Evolutionary conservation across 2,888 invertebrate genomes (phyloP).

Genomic region (Drosophila diplacantha): DNA sequence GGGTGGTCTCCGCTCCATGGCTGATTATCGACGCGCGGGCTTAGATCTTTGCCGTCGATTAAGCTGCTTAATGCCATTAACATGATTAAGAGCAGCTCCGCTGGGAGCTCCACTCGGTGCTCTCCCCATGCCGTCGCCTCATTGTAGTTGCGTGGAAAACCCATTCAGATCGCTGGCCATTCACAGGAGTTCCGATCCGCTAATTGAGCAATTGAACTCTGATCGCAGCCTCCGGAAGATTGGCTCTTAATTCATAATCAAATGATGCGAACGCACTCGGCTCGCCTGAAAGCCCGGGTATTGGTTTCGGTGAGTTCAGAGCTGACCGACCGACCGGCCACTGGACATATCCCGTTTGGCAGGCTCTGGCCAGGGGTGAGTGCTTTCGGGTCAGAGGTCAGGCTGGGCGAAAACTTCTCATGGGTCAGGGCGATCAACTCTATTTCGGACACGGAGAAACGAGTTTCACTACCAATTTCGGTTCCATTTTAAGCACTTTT

Average conservation of each 20-base stretch:
- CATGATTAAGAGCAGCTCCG: constrained; percentile 61
- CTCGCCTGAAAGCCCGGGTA: neutral
- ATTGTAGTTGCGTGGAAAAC: constrained; percentile 13
- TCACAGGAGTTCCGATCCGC: constrained; percentile 51
- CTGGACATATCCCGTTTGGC: constrained; percentile 53
- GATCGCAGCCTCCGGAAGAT: constrained; percentile 44
- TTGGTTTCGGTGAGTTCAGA: neutral
- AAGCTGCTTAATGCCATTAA: constrained; percentile 72
- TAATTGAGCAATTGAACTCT: constrained; percentile 72
- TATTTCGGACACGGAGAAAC: constrained; percentile 48
- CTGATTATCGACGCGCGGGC: constrained; percentile 65
- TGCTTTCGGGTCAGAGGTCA: constrained; percentile 64
- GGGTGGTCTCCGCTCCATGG: constrained; percentile 24
- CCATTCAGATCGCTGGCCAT: constrained; percentile 57
- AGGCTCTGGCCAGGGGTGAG: constrained; percentile 48
- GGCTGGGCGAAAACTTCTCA: constrained; percentile 70
- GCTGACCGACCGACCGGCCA: neutral
- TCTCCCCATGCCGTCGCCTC: constrained; percentile 20
- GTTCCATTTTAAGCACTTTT: constrained; percentile 41
- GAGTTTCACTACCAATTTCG: constrained; percentile 56
- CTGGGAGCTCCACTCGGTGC: constrained; percentile 2
- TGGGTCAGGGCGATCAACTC: constrained; percentile 57
- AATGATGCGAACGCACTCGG: constrained; percentile 13
- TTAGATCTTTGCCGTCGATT: constrained; percentile 72
- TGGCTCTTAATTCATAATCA: constrained; percentile 30